Base-by-base conservation (phyloP, 92 coral and sea anemone genomes). In the Umimayanthus chanpuru region DNA sequence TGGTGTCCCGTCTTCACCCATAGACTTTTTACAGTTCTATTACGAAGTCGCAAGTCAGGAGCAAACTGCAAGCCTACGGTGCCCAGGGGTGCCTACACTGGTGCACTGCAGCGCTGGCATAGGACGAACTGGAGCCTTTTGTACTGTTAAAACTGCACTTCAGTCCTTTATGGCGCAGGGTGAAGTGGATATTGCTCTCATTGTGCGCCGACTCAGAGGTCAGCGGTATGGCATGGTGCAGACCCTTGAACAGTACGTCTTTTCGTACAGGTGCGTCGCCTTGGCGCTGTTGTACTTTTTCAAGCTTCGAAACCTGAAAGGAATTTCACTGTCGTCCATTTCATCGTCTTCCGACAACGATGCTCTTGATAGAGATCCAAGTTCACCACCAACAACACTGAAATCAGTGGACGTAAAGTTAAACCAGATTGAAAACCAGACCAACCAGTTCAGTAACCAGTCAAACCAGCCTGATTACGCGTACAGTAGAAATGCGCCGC, bases 21-120 rank as follows among this genome's bases (percentile, higher is more conserved):
- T 89, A 32, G 91, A 91, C 76, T 91, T 87, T 50, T 88, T 91
- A 25, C 79, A 83, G 55, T 86, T 91, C 58, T 91, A 88, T 82
- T 88, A 88, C 49, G 89, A 88, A 32, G 87, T 91, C 18, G 68
- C 79, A 41, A 61, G 80, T 49, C 85, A 81, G 56, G 89, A 82
- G 50, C 81, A 88, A 56, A 72, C 90, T 26, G 53, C 85, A 7
- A 5, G 26, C 23, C 88, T 90, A 23, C 82, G 76, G 26, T 80
- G 86, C 40, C 88, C 91, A 6, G 81, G 88, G 82, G 85, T 90
- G 32, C 91, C 93, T 29, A 77, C 80, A 15, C 58, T 91, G 89
- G 91, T 91, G n/a, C 93, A 91, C 76, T 91, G 93, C 79, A 91
- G 93, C 65, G 93, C 93, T 9, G 93, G 93, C n/a, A 91, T 91